A percentile compares a stretch with the other conserved stretches of the same genome.
phyloP scores from a whole-genome alignment of 2,888 invertebrate species.

The Miltochrista miniata region DNA sequence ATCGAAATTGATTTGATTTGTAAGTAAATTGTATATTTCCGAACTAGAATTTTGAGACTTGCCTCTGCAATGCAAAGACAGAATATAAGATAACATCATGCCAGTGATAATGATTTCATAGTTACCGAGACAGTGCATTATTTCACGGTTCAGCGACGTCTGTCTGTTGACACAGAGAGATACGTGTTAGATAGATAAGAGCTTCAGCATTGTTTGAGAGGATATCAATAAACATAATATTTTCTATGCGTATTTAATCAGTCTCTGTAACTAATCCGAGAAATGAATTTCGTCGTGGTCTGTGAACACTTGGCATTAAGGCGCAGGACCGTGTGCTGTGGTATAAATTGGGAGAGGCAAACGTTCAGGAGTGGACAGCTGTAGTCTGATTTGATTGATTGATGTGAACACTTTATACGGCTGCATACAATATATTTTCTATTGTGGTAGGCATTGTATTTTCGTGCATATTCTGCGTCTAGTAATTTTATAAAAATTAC shows the following conservation, averaged over 20 bases:
- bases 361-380: too few species aligned
- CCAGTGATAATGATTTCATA: conserved; percentile 1
- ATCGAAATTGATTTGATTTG: background rate
- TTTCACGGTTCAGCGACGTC: conserved; percentile 12
- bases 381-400: too few species aligned
- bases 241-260: conserved; percentile 43
- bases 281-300: conserved; percentile 32
- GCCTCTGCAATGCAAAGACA: background rate
- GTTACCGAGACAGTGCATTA: background rate
- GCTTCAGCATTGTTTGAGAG: conserved; percentile 10
- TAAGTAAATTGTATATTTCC: background rate
- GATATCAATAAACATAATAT: conserved; percentile 5
- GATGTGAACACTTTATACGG: too few species aligned
- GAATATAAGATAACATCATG: conserved; percentile 1
- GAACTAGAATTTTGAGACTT: background rate
- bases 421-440: too few species aligned
- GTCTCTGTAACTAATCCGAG: conserved; percentile 37
- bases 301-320: too few species aligned
- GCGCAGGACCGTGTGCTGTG: too few species aligned
- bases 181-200: conserved; percentile 11
- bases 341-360: too few species aligned
- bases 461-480: too few species aligned
- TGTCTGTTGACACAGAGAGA: conserved; percentile 3
- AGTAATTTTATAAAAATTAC: too few species aligned
- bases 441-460: too few species aligned